A percentile compares a stretch with the other conserved stretches of the same genome.
phyloP scores from a whole-genome alignment of 2,888 invertebrate species.

The Acanthopleura granulata region DNA sequence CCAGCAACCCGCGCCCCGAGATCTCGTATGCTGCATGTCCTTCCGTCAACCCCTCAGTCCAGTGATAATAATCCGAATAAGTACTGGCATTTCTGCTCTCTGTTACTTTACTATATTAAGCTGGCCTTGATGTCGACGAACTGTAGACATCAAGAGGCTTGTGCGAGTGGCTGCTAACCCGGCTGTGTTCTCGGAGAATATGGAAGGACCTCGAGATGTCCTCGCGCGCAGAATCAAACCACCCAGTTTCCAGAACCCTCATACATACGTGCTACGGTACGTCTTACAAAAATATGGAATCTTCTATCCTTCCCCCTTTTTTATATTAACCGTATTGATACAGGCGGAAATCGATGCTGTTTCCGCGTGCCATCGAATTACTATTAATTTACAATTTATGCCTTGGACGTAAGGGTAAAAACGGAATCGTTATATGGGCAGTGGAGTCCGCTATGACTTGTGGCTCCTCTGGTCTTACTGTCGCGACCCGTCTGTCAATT shows the following conservation, averaged over 20 bases:
- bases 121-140: neutral
- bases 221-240: neutral
- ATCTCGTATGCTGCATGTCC: conserved; percentile 14
- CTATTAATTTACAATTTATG: conserved; percentile 18
- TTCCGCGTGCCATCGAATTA: conserved; percentile 15
- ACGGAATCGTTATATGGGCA: neutral
- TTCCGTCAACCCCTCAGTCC: conserved; percentile 8
- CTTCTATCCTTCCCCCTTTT: neutral
- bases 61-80: conserved; percentile 18
- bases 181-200: no score
- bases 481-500: conserved; percentile 5
- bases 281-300: conserved; percentile 5
- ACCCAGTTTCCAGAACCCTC: neutral
- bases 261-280: conserved; percentile 1
- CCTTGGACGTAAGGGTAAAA: neutral
- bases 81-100: neutral
- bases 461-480: neutral
- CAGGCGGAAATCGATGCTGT: conserved; percentile 9
- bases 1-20: neutral
- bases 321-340: conserved; percentile 6
- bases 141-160: no score
- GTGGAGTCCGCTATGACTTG: neutral
- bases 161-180: no score
- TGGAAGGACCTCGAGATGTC: no score
- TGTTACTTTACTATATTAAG: conserved; percentile 15